phyloP scores from a whole-genome alignment of 92 coral and sea anemone genomes.

The Epizoanthus scotinus region DNA sequence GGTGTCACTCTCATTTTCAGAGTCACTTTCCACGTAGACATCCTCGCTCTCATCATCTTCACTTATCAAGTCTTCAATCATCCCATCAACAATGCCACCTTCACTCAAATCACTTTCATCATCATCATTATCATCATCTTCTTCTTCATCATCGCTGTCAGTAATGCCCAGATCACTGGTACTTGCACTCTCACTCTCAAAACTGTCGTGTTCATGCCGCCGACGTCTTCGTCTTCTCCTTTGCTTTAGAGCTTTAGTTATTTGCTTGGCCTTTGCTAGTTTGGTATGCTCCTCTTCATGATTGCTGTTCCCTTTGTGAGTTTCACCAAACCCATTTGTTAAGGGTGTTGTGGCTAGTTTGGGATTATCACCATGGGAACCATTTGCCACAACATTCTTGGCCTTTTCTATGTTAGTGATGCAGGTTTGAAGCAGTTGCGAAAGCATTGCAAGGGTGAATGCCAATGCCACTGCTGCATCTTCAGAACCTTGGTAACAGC shows the following conservation, averaged over 20 bases:
- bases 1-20: conserved; percentile 58
- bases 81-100: conserved; percentile 81
- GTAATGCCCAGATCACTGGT: conserved; percentile 76
- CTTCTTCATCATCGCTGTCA: conserved; percentile 71
- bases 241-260: conserved; percentile 75
- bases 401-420: conserved; percentile 67
- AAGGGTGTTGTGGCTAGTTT: conserved; percentile 26
- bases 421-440: conserved; percentile 77
- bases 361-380: conserved; percentile 32
- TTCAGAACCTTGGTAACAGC: conserved; percentile 60
- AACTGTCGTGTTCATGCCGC: conserved; percentile 65
- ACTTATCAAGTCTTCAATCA: conserved; percentile 67
- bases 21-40: conserved; percentile 80
- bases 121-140: conserved; percentile 29
- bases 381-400: conserved; percentile 36
- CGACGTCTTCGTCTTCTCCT: conserved; percentile 86
- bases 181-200: conserved; percentile 73
- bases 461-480: conserved; percentile 81
- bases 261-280: conserved; percentile 60
- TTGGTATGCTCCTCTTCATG: conserved; percentile 51
- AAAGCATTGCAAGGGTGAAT: conserved; percentile 73
- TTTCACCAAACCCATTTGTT: conserved; percentile 48
- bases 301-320: conserved; percentile 5
- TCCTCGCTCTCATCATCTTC: conserved; percentile 93
- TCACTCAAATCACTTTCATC: conserved; percentile 97